These are phyloP conservation scores for Vespertilio murinus DNA, from an alignment of 2,797 vertebrate genomes.

Conservation along the genomic window DNA sequence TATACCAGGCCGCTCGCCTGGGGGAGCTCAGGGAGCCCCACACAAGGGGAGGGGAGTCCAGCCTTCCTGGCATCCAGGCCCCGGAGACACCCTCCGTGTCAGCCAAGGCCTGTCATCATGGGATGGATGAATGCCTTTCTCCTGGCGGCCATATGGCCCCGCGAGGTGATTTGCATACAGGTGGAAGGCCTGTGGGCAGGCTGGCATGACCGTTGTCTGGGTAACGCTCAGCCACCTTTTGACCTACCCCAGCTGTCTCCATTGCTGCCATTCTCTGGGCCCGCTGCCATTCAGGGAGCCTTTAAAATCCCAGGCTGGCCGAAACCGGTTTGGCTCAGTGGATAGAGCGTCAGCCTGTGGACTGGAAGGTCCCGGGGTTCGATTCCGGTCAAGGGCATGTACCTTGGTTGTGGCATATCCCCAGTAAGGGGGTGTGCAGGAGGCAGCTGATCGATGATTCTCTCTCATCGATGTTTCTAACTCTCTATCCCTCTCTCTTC, in stretches of 20 bases:
- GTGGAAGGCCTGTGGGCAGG: conserved; percentile 86
- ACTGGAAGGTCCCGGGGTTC: too few species aligned
- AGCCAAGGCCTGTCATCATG: conserved; percentile 19
- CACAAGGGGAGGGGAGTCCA: background rate
- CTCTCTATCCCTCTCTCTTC: too few species aligned
- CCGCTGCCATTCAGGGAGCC: conserved; percentile 51
- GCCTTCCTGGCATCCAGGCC: background rate
- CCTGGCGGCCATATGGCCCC: conserved; percentile 84
- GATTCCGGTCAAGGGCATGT: too few species aligned
- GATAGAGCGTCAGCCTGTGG: too few species aligned
- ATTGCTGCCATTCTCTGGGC: conserved; percentile 43
- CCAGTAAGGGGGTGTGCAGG: too few species aligned
- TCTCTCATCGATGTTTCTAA: too few species aligned
- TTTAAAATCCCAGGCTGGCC: conserved; percentile 47
- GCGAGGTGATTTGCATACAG: conserved; percentile 91
- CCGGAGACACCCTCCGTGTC: background rate
- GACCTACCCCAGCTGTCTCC: conserved; percentile 63
- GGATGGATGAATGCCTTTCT: conserved; percentile 73
- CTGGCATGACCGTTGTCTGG: conserved; percentile 68
- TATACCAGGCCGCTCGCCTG: background rate
- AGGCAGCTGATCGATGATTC: too few species aligned
- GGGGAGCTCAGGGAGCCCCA: background rate
- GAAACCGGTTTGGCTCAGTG: too few species aligned
- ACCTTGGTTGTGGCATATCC: too few species aligned
- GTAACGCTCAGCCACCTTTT: conserved; percentile 56